Evolutionary conservation across 2,888 invertebrate genomes (phyloP), one percentile per base, ranked within the genome.

Genomic region (Caenorhabditis macrosperma): DNA sequence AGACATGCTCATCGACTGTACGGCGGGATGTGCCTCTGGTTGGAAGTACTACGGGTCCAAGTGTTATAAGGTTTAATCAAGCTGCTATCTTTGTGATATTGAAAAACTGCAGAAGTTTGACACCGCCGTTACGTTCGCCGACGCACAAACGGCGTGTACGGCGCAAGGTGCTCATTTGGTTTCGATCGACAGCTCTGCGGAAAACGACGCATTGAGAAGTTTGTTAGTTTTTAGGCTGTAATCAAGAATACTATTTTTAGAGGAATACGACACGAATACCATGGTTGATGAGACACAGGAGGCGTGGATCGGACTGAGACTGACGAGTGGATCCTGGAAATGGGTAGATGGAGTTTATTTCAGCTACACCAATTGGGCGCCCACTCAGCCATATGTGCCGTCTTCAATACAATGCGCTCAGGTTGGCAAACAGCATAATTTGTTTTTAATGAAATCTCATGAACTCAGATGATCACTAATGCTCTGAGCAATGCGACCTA

Each of bases 191-290:
- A 30, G 26, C n/a, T 35, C 12, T 10, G 48, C 63, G 6, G 68
- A 67, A 26, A 77, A 77, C 33, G 77, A 77, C 0, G 77, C 77
- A 7, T 59, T 77, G 48, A 54, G 64, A 57, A 76, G 76, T 76
- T 7, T 33, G n/a, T n/a, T n/a, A n/a, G n/a, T n/a, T n/a, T n/a
- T n/a, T n/a, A n/a, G n/a, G 63, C 17, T 17, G 30, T 12, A 50
- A 24, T 33, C 15, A 12, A 17, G 1, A 7, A 38, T 15, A 12
- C 15, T 30, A 9, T 35, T 54, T 75, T 28, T 44, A 77, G 69
- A 69, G 35, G 77, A 63, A 20, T 77, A 44, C 41, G 77, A 77
- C 30, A 48, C 63, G 0, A 77, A 69, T 15, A 48, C 50, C 0
- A 24, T 75, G 22, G 75, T 67, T 2, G 57, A 38, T n/a, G 76